These are phyloP conservation scores for Fulica atra DNA, from an alignment of 2,113 vertebrate genomes.

Conservation along the genomic window DNA sequence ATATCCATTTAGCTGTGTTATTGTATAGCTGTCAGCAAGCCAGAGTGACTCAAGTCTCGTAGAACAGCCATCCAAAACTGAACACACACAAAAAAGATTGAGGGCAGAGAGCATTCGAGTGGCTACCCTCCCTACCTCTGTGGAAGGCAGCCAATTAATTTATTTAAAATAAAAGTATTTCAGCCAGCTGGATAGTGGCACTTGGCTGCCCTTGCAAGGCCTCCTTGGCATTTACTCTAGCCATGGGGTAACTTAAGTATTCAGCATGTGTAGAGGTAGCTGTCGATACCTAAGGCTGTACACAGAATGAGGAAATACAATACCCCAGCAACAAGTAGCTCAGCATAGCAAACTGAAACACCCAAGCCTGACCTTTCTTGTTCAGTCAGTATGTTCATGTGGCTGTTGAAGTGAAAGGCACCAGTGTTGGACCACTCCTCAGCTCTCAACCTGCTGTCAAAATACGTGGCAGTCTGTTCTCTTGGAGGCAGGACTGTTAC, in stretches of 20 bases:
- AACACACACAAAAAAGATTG: background rate
- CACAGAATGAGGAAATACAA: background rate
- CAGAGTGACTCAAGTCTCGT: background rate
- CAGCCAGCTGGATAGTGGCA: conserved; percentile 2
- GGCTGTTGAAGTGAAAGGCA: background rate
- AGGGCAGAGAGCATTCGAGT: background rate
- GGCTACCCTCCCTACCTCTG: background rate
- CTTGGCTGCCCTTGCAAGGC: conserved; percentile 37
- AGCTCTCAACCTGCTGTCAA: background rate
- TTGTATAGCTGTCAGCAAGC: background rate
- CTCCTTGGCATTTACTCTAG: background rate
- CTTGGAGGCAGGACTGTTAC: background rate
- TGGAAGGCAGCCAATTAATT: conserved; percentile 36
- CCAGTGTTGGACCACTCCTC: background rate
- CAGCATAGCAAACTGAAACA: background rate
- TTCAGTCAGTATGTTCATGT: background rate
- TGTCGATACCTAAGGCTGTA: background rate
- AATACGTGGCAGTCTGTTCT: background rate
- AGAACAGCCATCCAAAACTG: background rate
- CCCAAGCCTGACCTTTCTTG: background rate
- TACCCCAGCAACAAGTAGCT: background rate
- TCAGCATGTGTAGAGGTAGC: background rate
- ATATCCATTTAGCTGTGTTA: background rate
- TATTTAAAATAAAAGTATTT: background rate
- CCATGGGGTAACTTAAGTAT: background rate